Percentiles rank a stretch among this genome's conserved stretches.
phyloP scores from a whole-genome alignment of 2,797 vertebrate genomes.

The Merluccius polli region DNA sequence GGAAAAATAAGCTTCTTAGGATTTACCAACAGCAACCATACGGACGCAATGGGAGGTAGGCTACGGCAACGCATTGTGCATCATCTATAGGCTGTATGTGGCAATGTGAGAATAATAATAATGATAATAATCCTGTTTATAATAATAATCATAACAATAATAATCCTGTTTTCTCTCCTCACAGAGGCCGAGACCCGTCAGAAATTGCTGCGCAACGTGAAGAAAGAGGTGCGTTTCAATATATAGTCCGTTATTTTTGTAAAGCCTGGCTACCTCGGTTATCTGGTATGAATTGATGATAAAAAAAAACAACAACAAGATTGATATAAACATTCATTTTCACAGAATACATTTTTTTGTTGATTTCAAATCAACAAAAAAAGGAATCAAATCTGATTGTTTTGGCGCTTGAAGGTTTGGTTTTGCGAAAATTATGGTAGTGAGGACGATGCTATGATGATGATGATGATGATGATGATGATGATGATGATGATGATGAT shows the following conservation, averaged over 20 bases:
- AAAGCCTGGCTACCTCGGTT: not conserved
- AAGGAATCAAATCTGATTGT: not conserved
- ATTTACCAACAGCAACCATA: constrained; percentile 8
- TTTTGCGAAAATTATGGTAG: not conserved
- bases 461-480: not conserved
- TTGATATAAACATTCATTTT: not conserved
- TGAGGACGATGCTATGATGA: not conserved
- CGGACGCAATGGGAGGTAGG: constrained; percentile 74
- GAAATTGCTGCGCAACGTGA: constrained; percentile 91
- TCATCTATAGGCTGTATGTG: too few species aligned
- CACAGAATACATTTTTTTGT: too few species aligned
- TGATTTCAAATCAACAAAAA: not conserved
- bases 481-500: not conserved
- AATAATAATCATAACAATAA: constrained; percentile 20
- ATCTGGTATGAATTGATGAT: not conserved
- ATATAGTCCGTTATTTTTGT: not conserved
- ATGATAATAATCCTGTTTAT: constrained; percentile 32
- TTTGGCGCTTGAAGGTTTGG: not conserved
- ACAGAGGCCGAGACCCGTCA: constrained; percentile 92
- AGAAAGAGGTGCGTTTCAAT: constrained; percentile 88
- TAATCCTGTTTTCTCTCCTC: constrained; percentile 55
- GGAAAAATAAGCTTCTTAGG: not conserved
- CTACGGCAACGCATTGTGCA: constrained; percentile 10
- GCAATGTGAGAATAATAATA: not conserved
- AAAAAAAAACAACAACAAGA: not conserved